Evolutionary conservation across 2,113 vertebrate genomes (phyloP).

Genomic region (Candoia aspera): DNA sequence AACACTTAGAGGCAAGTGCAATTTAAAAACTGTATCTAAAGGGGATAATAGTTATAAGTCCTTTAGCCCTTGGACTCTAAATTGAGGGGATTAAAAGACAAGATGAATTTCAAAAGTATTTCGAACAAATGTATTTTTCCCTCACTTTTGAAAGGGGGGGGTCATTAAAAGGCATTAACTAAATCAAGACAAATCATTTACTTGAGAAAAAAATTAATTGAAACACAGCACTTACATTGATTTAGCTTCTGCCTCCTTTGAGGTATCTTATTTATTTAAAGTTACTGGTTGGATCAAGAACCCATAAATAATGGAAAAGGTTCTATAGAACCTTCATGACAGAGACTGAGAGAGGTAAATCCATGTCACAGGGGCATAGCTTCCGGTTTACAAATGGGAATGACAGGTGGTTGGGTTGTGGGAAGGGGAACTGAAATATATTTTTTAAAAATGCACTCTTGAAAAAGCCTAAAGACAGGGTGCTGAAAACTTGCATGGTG

Average conservation of each 20-base stretch:
- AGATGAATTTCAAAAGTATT: constrained; percentile 80
- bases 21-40: constrained; percentile 93
- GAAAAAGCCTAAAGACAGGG: constrained; percentile 79
- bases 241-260: constrained; percentile 84
- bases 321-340: constrained; percentile 81
- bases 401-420: constrained; percentile 57
- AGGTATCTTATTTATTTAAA: constrained; percentile 92
- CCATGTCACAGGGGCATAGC: constrained; percentile 89
- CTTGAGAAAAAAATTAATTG: constrained; percentile 82
- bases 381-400: constrained; percentile 88
- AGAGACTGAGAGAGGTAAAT: constrained; percentile 85
- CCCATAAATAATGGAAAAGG: constrained; percentile 82
- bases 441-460: constrained; percentile 81
- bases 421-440: constrained; percentile 67
- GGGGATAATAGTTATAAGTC: constrained; percentile 96
- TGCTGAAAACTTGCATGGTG: constrained; percentile 87
- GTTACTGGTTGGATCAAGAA: constrained; percentile 82
- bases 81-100: constrained; percentile 90
- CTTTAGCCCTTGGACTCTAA: constrained; percentile 99
- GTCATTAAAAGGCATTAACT: constrained; percentile 81
- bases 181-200: constrained; percentile 81
- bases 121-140: constrained; percentile 82
- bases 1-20: constrained; percentile 98
- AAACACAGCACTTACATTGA: constrained; percentile 91
- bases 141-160: constrained; percentile 83